Base-by-base conservation (phyloP, 1,140 invertebrate species). In the Hermatobates lingyangjiaoensis region DNA sequence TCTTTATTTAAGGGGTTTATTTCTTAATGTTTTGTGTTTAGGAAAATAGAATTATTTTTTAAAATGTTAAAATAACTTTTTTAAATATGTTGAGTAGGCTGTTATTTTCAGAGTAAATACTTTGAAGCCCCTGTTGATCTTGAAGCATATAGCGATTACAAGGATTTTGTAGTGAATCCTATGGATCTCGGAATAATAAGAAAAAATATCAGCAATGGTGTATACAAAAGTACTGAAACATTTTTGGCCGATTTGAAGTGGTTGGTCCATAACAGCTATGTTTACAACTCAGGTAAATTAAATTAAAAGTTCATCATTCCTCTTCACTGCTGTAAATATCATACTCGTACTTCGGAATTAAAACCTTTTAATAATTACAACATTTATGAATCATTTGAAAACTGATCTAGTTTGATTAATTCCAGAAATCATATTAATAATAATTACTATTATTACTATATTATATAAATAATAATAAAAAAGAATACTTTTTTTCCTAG, bases 211-310 rank as follows among this genome's bases (percentile, higher is more conserved):
- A 71, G 71, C 30, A 70, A 76, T 27, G 81, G 81, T 47, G 61
- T 75, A n/a, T 95, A 91, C 65, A 81, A 83, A n/a, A 87, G 80
- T 63, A 87, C 87, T 0, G 83, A 91, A 61, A 83, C 85, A 12
- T 91, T 94, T 65, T 68, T 87, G 42, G 77, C 84, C 5, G 90
- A 95, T 64, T 79, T 80, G 1, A 87, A 87, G 63, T 94, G 89
- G 89, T 85, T 95, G 58, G 72, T 89, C 44, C 89, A 94, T 62
- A 92, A 94, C 61, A 85, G 86, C 65, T 77, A 87, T 59, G 77
- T 93, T 30, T 92, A 84, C 59, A 87, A 87, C 68, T 83, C 87
- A 60, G 74, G 86, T 90, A 71, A 69, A 76, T 71, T 47, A 15
- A n/a, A n/a, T n/a, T n/a, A n/a, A n/a, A n/a, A n/a, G n/a, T n/a